Conservation (phyloP, 2,888 invertebrate genomes). For the Sarcophaga carnaria region DNA sequence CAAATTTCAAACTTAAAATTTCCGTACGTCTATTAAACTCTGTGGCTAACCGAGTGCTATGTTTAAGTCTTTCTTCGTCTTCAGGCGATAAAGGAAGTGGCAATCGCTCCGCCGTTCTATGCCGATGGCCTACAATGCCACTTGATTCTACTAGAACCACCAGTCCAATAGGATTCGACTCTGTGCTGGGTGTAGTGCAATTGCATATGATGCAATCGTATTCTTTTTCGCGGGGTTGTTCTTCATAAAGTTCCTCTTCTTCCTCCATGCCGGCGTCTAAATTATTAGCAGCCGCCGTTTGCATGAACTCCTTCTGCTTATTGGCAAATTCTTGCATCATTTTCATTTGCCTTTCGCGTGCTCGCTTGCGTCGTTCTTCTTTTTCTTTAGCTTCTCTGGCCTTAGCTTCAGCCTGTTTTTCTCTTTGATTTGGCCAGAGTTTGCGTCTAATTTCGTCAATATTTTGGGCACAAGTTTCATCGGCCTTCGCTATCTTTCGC, state of each 20-base stretch:
- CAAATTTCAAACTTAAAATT: slow-evolving; percentile 89
- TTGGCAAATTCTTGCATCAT: slow-evolving; percentile 96
- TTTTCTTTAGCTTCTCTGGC: slow-evolving; percentile 86
- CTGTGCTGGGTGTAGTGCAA: slow-evolving; percentile 92
- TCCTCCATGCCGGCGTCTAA: slow-evolving; percentile 82
- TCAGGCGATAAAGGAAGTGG: slow-evolving; percentile 86
- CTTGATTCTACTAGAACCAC: slow-evolving; percentile 93
- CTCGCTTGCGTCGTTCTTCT: slow-evolving; percentile 91
- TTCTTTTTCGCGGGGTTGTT: slow-evolving; percentile 86
- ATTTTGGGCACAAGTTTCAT: slow-evolving; percentile 87
- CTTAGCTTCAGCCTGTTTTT: slow-evolving; percentile 89
- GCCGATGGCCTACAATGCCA: slow-evolving; percentile 92
- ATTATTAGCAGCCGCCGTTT: slow-evolving; percentile 86
- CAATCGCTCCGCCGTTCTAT: slow-evolving; percentile 80
- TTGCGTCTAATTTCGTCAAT: slow-evolving; percentile 88
- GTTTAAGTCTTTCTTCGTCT: slow-evolving; percentile 84
- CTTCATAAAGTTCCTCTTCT: slow-evolving; percentile 84
- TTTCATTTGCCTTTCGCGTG: slow-evolving; percentile 94
- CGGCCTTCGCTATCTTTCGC: slow-evolving; percentile 88
- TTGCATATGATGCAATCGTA: slow-evolving; percentile 98
- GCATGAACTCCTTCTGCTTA: slow-evolving; percentile 95
- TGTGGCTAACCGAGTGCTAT: slow-evolving; percentile 87
- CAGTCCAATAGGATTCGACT: slow-evolving; percentile 92
- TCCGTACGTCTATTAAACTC: slow-evolving; percentile 91
- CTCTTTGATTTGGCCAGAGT: slow-evolving; percentile 92